Base-by-base conservation (phyloP, 2,888 invertebrate species). In the Oscheius sp. region DNA sequence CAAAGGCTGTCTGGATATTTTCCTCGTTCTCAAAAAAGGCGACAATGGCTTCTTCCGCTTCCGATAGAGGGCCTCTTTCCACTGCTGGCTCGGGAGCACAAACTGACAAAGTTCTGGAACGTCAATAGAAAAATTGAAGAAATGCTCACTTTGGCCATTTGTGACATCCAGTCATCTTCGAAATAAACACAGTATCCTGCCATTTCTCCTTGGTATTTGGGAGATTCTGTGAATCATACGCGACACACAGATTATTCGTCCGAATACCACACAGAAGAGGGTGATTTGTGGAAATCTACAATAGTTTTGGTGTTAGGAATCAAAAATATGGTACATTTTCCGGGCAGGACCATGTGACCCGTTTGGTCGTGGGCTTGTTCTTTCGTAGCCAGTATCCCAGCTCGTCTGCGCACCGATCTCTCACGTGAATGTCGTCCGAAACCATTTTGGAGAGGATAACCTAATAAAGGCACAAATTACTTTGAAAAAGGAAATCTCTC, bases 131-230 rank as follows among this genome's bases (percentile, higher is more conserved):
- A 52, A 16, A 52, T 16, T 6, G 16, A 23, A 7, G 7, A 23
- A 16, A 29, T 52, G 58, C 74, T 66, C 16, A 76, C 72, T 71
- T 68, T 6, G 78, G 74, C 82, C 80, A 80, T 43, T 69, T 41
- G 43, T 76, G 80, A 12, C 74, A 72, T 21, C 77, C 82, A 21
- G 69, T 55, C 21, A 72, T 71, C 58, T 74, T 80, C 27, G 72
- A 72, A 55, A 77, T 56, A 68, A 82, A 82, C 0, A 75, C 49
- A 18, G 71, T 75, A n/a, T 66, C 46, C 29, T 77, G 74, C 82
- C 82, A 82, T 61, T 80, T 80, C 49, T 75, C 58, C 53, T 69
- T 77, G 0, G 77, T 79, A 61, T 77, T 53, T 0, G 82, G 82
- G 0, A 82, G 70, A 58, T 75, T 79, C 21, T 72, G 29, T 41